phyloP scores from a whole-genome alignment of 2,797 vertebrate species.

The Pangasius krempfi region DNA sequence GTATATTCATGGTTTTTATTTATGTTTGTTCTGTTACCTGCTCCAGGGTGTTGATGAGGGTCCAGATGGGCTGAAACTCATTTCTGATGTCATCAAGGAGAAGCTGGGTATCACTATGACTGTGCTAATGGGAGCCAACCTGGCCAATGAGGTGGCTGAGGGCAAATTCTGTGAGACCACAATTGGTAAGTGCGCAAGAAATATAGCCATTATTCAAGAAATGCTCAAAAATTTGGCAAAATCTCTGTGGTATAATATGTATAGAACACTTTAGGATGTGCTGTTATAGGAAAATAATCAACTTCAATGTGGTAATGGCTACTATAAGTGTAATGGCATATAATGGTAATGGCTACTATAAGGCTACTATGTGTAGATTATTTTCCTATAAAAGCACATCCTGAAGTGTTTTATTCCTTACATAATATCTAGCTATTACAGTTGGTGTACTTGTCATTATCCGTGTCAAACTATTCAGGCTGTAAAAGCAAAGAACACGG shows the following conservation, averaged over 20 bases:
- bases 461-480: constrained; percentile 69
- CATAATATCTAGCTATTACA: background rate
- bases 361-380: background rate
- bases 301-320: background rate
- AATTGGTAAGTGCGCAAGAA: constrained; percentile 77
- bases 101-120: constrained; percentile 87
- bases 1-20: background rate
- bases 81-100: constrained; percentile 88
- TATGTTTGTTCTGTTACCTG: background rate
- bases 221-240: background rate
- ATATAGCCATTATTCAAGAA: background rate
- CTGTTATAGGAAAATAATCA: background rate
- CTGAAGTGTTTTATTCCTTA: background rate
- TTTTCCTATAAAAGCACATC: background rate
- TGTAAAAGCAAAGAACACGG: constrained; percentile 81
- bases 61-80: constrained; percentile 91
- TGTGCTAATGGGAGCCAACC: constrained; percentile 96
- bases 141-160: constrained; percentile 92
- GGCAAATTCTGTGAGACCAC: constrained; percentile 98
- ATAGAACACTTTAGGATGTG: background rate
- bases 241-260: too few relatives aligned
- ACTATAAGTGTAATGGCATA: too few relatives aligned
- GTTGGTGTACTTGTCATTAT: background rate
- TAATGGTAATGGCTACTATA: background rate
- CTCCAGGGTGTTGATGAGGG: constrained; percentile 89